phyloP scores from a whole-genome alignment of 2,888 invertebrate species.

The Cheilosia vulpina region DNA sequence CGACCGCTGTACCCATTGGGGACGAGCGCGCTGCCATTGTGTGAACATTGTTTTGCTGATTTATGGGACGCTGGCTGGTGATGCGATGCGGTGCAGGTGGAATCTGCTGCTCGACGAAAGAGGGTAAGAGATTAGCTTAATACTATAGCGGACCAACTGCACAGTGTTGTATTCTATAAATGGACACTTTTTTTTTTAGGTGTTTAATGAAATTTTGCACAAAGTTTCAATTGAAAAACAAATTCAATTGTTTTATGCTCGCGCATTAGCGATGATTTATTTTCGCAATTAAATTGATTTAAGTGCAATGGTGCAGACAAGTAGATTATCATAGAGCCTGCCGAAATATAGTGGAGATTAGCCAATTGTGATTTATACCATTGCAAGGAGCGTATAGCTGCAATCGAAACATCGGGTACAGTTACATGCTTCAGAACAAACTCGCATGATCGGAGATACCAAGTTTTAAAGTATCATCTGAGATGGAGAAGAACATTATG shows the following conservation, averaged over 20 bases:
- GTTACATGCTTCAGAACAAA: too few species aligned
- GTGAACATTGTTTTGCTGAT: conserved; percentile 62
- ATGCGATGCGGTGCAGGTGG: conserved; percentile 36
- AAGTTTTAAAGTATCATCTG: too few species aligned
- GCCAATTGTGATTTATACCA: too few species aligned
- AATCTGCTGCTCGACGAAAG: not conserved
- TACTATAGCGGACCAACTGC: conserved; percentile 13
- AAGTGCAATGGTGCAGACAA: conserved; percentile 51
- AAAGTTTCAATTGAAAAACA: conserved; percentile 55
- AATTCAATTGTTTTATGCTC: conserved; percentile 56
- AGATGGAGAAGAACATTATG: too few species aligned
- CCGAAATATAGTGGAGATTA: too few species aligned
- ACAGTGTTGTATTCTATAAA: conserved; percentile 18
- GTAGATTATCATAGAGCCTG: conserved; percentile 43
- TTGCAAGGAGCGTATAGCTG: too few species aligned
- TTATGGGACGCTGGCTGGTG: conserved; percentile 49
- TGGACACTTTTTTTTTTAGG: not conserved
- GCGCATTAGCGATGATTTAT: conserved; percentile 67
- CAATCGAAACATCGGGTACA: too few species aligned
- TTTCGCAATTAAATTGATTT: conserved; percentile 61
- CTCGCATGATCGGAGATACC: too few species aligned
- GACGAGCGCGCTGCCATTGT: conserved; percentile 36
- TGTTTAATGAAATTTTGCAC: conserved; percentile 51
- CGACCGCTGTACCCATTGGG: not conserved
- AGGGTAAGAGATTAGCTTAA: conserved; percentile 70